A percentile compares a stretch with the other conserved stretches of the same genome.
Evolutionary conservation across 2,888 invertebrate genomes (phyloP).

Genomic region (Bellardia bayeri): DNA sequence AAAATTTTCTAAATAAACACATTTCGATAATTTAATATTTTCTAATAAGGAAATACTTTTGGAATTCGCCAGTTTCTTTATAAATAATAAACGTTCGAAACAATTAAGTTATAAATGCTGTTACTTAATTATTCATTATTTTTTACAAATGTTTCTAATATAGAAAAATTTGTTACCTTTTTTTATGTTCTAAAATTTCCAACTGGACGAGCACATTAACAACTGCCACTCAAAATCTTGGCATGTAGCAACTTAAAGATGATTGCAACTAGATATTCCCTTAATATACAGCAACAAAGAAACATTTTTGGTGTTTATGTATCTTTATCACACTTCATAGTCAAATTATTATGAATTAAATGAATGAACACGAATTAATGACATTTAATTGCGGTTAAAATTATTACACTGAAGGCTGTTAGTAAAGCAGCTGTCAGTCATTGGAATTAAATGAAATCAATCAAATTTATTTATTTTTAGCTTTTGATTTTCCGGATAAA

Average conservation of each 20-base stretch:
- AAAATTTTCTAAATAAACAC: too few relatives aligned
- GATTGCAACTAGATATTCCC: not conserved
- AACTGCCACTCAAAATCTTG: not conserved
- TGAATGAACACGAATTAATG: slow-evolving; percentile 24
- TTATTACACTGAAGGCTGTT: slow-evolving; percentile 46
- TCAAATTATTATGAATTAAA: not conserved
- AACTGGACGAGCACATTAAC: not conserved
- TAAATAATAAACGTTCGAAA: too few relatives aligned
- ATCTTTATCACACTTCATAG: not conserved
- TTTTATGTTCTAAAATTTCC: not conserved
- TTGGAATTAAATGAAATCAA: slow-evolving; percentile 41
- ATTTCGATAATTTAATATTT: too few relatives aligned
- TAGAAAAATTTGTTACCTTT: not conserved
- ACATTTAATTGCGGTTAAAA: slow-evolving; percentile 40
- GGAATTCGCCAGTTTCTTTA: too few relatives aligned
- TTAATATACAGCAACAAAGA: not conserved
- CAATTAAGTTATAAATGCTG: too few relatives aligned
- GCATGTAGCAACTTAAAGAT: not conserved
- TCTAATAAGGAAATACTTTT: too few relatives aligned
- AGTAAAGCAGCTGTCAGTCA: slow-evolving; percentile 47
- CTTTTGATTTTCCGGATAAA: slow-evolving; percentile 41
- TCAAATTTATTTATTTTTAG: slow-evolving; percentile 39
- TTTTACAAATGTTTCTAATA: not conserved
- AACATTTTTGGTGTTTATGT: not conserved
- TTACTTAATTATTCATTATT: too few relatives aligned